A percentile compares a stretch with the other conserved stretches of the same genome.
These are phyloP conservation scores for Noctua fimbriata DNA, from an alignment of 2,888 invertebrate genomes.

Conservation along the genomic window DNA sequence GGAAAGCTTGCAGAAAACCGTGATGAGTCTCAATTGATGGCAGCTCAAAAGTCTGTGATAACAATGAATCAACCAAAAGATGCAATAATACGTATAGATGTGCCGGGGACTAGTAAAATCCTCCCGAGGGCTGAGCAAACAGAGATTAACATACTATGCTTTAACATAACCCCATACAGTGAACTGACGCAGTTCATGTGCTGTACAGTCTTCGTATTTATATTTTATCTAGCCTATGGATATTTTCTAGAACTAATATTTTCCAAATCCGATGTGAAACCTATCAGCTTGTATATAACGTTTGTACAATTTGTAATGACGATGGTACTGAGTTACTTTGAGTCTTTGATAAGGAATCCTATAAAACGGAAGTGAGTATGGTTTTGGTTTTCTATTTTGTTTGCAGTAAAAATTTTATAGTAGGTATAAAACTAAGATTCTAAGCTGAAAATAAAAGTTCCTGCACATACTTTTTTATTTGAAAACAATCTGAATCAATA, in stretches of 20 bases:
- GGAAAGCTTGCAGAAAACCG: slow-evolving; percentile 22
- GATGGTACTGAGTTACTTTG: slow-evolving; percentile 94
- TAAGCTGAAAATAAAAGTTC: neutral
- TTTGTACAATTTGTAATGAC: slow-evolving; percentile 97
- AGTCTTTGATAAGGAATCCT: slow-evolving; percentile 92
- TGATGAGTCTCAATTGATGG: slow-evolving; percentile 41
- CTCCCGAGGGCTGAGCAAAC: slow-evolving; percentile 72
- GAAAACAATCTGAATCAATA: neutral
- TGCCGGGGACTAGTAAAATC: slow-evolving; percentile 61
- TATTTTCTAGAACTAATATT: slow-evolving; percentile 98
- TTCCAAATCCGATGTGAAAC: slow-evolving; percentile 96
- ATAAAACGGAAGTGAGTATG: slow-evolving; percentile 90
- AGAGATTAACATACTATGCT: slow-evolving; percentile 92
- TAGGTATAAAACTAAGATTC: neutral
- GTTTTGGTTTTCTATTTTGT: slow-evolving; percentile 24
- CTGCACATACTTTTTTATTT: neutral
- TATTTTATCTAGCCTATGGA: slow-evolving; percentile 97
- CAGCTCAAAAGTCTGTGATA: slow-evolving; percentile 46
- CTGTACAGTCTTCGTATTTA: slow-evolving; percentile 95
- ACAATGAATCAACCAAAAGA: slow-evolving; percentile 78
- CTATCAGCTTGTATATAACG: slow-evolving; percentile 97
- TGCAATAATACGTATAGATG: slow-evolving; percentile 81
- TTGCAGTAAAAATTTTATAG: slow-evolving; percentile 9
- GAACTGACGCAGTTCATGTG: slow-evolving; percentile 93
- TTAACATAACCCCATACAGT: slow-evolving; percentile 92